Percentiles rank a stretch among this genome's conserved stretches.
Evolutionary conservation across 2,113 vertebrate species (phyloP).

Genomic region (Cephalopterus ornatus): DNA sequence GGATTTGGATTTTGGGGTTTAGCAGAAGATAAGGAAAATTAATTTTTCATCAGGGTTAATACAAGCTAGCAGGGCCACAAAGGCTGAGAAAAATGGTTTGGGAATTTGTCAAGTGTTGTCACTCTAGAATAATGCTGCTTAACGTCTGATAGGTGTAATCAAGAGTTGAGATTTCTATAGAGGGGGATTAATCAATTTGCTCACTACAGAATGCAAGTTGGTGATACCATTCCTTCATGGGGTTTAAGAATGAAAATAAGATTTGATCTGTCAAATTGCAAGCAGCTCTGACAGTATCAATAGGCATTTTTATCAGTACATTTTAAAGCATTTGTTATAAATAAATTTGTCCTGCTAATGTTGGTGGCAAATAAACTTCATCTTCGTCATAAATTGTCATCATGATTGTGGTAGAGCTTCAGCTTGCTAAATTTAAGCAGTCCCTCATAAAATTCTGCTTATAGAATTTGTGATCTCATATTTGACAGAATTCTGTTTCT

Average conservation of each 20-base stretch:
- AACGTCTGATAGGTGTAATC: slow-evolving; percentile 92
- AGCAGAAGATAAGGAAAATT: slow-evolving; percentile 98
- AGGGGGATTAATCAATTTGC: slow-evolving; percentile 95
- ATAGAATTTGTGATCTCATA: neutral
- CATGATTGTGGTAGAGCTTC: slow-evolving; percentile 41
- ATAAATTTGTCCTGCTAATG: slow-evolving; percentile 77
- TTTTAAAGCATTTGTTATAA: slow-evolving; percentile 74
- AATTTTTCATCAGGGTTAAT: slow-evolving; percentile 99
- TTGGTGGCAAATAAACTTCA: slow-evolving; percentile 67
- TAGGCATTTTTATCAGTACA: slow-evolving; percentile 70
- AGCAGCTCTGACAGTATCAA: slow-evolving; percentile 72
- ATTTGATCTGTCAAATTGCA: slow-evolving; percentile 94
- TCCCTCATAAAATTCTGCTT: neutral
- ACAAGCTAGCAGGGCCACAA: slow-evolving; percentile 89
- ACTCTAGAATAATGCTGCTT: slow-evolving; percentile 92
- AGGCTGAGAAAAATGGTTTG: slow-evolving; percentile 82
- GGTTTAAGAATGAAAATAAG: slow-evolving; percentile 82
- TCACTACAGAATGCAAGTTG: slow-evolving; percentile 82
- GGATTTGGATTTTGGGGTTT: slow-evolving; percentile 98
- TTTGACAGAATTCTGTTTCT: neutral
- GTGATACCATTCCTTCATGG: slow-evolving; percentile 77
- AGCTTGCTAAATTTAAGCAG: slow-evolving; percentile 45
- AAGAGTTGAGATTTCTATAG: slow-evolving; percentile 93
- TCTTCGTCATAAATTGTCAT: slow-evolving; percentile 58
- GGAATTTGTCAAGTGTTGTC: slow-evolving; percentile 93